These are phyloP conservation scores for Cepaea nemoralis DNA, from an alignment of 1,140 invertebrate genomes.

Conservation along the genomic window DNA sequence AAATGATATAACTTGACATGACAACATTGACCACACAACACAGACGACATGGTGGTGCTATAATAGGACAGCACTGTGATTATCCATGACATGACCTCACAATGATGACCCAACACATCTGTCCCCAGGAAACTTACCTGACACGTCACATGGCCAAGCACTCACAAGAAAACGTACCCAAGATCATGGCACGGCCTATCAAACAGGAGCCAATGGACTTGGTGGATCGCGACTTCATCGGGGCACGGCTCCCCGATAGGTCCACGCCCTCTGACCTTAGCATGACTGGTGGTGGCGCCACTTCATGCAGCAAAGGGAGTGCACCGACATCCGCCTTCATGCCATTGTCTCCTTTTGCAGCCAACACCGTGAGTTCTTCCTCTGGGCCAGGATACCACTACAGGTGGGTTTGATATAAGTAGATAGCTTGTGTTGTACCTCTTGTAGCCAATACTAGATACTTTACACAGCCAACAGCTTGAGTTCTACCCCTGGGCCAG, in stretches of 20 bases:
- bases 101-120: not conserved
- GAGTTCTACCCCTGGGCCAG: too few relatives aligned
- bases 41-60: too few relatives aligned
- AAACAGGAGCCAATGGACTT: conserved; percentile 68
- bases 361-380: conserved; percentile 55
- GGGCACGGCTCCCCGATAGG: conserved; percentile 67
- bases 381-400: conserved; percentile 42
- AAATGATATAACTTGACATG: too few relatives aligned
- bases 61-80: too few relatives aligned
- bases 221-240: conserved; percentile 49
- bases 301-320: conserved; percentile 36
- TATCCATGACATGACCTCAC: too few relatives aligned
- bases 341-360: conserved; percentile 64
- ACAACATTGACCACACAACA: too few relatives aligned
- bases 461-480: too few relatives aligned
- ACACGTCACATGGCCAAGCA: conserved; percentile 99
- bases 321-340: conserved; percentile 65
- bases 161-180: conserved; percentile 62
- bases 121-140: conserved; percentile 89
- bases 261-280: conserved; percentile 52
- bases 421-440: too few relatives aligned
- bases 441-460: too few relatives aligned
- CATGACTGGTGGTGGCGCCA: conserved; percentile 1
- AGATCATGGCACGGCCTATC: conserved; percentile 59
- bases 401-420: conserved; percentile 33